Conservation (phyloP, 2,797 vertebrate species). For the Sebastes minor region DNA sequence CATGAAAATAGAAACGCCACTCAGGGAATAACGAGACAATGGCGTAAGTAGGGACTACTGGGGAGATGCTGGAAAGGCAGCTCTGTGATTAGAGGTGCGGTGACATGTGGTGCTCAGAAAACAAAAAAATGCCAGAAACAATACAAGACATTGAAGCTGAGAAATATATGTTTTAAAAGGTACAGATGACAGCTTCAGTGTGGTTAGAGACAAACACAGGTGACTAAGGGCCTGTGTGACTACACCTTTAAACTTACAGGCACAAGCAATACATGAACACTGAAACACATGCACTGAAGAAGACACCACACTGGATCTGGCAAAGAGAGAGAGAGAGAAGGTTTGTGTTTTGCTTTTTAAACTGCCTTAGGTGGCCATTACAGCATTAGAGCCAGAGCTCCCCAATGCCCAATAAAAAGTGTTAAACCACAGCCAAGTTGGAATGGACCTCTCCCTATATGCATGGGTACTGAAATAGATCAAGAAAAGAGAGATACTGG, state of each 20-base stretch:
- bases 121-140: not conserved
- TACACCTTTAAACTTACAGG: not conserved
- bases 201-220: not conserved
- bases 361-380: constrained; percentile 44
- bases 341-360: constrained; percentile 44
- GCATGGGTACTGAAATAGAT: not conserved
- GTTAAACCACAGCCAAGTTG: constrained; percentile 47
- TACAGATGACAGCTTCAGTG: not conserved
- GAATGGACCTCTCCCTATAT: constrained; percentile 16
- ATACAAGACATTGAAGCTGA: not conserved
- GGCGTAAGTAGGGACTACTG: constrained; percentile 1
- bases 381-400: constrained; percentile 33
- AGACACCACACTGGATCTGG: not conserved
- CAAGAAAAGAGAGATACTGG: not conserved
- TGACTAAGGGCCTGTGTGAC: not conserved
- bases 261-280: not conserved
- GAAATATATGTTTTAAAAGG: not conserved
- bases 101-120: not conserved
- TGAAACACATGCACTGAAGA: not conserved
- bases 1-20: constrained; percentile 17
- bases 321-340: not conserved
- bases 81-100: not conserved
- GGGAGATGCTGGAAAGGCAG: not conserved
- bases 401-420: constrained; percentile 35
- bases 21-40: not conserved